Conservation (phyloP, 2,888 invertebrate species). For the Melanophora roralis region DNA sequence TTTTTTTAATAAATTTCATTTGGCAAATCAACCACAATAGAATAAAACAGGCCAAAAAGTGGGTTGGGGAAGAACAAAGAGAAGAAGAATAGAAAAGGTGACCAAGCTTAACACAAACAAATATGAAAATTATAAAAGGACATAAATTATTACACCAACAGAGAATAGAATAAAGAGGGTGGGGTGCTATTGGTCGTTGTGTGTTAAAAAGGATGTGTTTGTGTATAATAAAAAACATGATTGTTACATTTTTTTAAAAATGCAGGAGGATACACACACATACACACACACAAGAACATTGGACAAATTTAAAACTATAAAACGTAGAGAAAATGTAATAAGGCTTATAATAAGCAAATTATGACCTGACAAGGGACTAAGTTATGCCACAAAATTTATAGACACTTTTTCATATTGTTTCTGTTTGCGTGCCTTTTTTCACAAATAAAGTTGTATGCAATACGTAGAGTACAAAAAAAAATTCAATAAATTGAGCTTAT, state of each 20-base stretch:
- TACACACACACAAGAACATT: constrained; percentile 55
- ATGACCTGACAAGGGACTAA: constrained; percentile 66
- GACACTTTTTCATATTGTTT: constrained; percentile 63
- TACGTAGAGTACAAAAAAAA: constrained; percentile 20
- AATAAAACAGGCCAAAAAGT: constrained; percentile 32
- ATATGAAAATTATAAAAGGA: constrained; percentile 69
- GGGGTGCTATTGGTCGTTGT: not conserved
- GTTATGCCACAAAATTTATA: constrained; percentile 69
- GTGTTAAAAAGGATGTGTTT: constrained; percentile 18
- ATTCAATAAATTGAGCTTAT: constrained; percentile 76
- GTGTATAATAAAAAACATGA: constrained; percentile 36
- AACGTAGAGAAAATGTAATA: constrained; percentile 65
- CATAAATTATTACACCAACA: constrained; percentile 73
- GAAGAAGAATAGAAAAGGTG: constrained; percentile 33
- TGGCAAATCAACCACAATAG: constrained; percentile 70
- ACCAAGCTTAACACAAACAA: constrained; percentile 55
- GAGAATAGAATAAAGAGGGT: not conserved
- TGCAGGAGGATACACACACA: not conserved
- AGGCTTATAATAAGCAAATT: constrained; percentile 75
- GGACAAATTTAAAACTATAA: constrained; percentile 72
- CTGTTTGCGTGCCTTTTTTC: not conserved
- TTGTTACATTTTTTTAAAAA: constrained; percentile 33
- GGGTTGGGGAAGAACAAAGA: not conserved
- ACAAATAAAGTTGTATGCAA: constrained; percentile 16
- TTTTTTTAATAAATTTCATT: constrained; percentile 74